These are phyloP conservation scores for Amblyopsis rosae DNA, from an alignment of 2,113 vertebrate genomes.

Conservation along the genomic window DNA sequence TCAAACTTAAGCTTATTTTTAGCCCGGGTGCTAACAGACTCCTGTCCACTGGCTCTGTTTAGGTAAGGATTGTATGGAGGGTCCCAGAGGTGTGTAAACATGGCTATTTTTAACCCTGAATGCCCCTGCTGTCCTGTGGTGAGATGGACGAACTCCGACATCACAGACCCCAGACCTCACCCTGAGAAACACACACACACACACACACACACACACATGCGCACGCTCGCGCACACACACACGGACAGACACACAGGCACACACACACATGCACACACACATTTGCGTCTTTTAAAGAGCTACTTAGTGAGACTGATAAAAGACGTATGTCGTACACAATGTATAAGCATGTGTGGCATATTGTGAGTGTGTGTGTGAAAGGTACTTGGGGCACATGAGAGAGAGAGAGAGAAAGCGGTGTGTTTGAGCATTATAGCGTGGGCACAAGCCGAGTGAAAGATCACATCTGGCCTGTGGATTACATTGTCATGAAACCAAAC, in stretches of 20 bases:
- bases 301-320: conserved; percentile 2
- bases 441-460: conserved; percentile 36
- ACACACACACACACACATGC: neutral
- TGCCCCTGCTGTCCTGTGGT: neutral
- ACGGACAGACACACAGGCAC: neutral
- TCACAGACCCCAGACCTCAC: conserved; percentile 1
- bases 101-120: conserved; percentile 57
- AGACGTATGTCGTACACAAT: conserved; percentile 4
- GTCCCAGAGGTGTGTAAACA: conserved; percentile 37
- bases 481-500: conserved; percentile 33
- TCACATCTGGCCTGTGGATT: conserved; percentile 63
- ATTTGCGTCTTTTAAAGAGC: neutral
- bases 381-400: neutral
- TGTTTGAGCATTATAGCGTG: conserved; percentile 37
- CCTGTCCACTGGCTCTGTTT: conserved; percentile 45
- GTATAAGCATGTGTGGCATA: neutral
- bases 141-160: conserved; percentile 11
- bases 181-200: neutral
- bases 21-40: conserved; percentile 43
- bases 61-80: conserved; percentile 47
- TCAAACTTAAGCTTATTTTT: conserved; percentile 54
- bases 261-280: conserved; percentile 3
- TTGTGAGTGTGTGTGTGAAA: conserved; percentile 29
- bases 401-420: conserved; percentile 58
- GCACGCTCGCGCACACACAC: neutral